A percentile compares a stretch with the other conserved stretches of the same genome.
These are phyloP conservation scores for Valencia hispanica DNA, from an alignment of 2,797 vertebrate species.

Conservation along the genomic window DNA sequence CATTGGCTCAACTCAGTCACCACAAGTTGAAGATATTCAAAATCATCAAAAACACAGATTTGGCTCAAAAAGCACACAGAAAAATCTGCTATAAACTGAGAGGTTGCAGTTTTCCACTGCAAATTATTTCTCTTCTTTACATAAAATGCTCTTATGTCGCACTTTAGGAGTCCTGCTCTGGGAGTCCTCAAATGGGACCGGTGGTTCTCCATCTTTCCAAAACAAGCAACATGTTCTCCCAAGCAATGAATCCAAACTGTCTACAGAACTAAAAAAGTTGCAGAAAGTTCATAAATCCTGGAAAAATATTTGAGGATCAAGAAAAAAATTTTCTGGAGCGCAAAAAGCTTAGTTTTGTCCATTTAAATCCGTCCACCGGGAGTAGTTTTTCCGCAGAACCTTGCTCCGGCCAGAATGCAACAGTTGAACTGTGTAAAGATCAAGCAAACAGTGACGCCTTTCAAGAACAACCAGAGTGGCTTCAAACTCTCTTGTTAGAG, in stretches of 20 bases:
- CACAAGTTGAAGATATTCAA: constrained; percentile 15
- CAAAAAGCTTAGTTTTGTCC: constrained; percentile 44
- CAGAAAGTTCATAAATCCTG: constrained; percentile 37
- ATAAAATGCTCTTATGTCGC: constrained; percentile 44
- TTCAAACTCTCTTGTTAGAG: constrained; percentile 52
- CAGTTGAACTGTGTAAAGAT: constrained; percentile 66
- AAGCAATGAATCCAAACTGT: constrained; percentile 50
- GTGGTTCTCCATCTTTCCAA: constrained; percentile 48
- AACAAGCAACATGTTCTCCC: constrained; percentile 50
- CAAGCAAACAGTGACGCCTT: constrained; percentile 73
- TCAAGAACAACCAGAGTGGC: constrained; percentile 71
- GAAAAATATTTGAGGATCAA: constrained; percentile 25
- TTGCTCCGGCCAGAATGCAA: constrained; percentile 52
- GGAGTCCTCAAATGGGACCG: constrained; percentile 22
- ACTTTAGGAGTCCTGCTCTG: constrained; percentile 5
- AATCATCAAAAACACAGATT: constrained; percentile 16
- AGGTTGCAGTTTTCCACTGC: constrained; percentile 11
- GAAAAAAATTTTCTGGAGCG: constrained; percentile 45
- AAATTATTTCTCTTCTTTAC: constrained; percentile 7
- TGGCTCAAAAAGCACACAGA: constrained; percentile 33
- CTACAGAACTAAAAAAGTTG: constrained; percentile 38
- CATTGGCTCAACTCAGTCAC: constrained; percentile 28
- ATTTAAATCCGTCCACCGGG: constrained; percentile 56
- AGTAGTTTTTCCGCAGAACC: constrained; percentile 41
- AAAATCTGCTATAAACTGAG: constrained; percentile 8